Evolutionary conservation across 2,797 vertebrate species (phyloP).

Genomic region (Geotrypetes seraphini): DNA sequence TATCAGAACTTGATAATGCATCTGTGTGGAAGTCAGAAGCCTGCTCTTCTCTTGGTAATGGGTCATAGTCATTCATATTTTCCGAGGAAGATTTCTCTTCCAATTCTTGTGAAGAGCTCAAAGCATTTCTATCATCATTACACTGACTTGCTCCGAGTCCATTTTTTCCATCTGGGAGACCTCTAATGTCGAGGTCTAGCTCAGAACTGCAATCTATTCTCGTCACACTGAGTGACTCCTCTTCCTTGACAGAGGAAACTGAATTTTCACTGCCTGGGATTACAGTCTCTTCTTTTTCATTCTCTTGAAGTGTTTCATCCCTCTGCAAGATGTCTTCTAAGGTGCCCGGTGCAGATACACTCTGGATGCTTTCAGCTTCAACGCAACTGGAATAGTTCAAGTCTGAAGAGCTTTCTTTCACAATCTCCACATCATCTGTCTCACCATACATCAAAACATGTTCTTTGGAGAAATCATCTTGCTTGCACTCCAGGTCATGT

Average conservation of each 20-base stretch:
- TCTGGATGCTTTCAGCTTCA: not conserved
- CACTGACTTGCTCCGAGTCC: not conserved
- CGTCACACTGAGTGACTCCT: not conserved
- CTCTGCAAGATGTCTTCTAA: too few species aligned
- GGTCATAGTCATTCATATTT: not conserved
- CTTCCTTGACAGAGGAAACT: not conserved
- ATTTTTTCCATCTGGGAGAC: too few species aligned
- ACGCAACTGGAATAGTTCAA: rapidly evolving
- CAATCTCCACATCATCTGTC: not conserved
- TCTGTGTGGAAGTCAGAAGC: too few species aligned
- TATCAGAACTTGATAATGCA: too few species aligned
- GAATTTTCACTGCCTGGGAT: not conserved
- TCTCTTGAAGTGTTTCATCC: not conserved
- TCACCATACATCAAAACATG: rapidly evolving
- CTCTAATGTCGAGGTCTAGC: not conserved
- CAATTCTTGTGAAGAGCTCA: not conserved
- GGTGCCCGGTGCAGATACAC: not conserved
- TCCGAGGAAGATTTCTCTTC: not conserved
- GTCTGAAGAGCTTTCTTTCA: not conserved
- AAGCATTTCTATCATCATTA: not conserved
- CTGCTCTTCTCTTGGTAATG: too few species aligned
- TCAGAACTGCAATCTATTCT: not conserved
- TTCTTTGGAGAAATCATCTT: not conserved
- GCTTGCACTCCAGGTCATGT: not conserved
- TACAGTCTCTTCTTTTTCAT: not conserved